Evolutionary conservation across 2,888 invertebrate genomes (phyloP), one percentile per base, ranked within the genome.

Genomic region (Phengaris alcon): DNA sequence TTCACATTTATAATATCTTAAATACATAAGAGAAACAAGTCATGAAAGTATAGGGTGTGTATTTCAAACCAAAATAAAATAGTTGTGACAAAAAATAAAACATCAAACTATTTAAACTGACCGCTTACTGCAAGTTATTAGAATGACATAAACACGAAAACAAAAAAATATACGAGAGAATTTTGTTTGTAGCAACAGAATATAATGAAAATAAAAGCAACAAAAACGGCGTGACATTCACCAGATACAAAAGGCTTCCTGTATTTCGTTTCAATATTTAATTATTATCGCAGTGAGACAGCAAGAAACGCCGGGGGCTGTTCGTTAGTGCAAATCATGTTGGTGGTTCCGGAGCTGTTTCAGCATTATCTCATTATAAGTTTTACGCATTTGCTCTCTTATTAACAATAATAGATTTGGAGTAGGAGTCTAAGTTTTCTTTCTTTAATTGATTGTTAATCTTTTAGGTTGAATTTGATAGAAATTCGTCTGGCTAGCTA

Each of bases 181-280:
- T 72, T 72, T 22, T 1, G 22, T 22, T 22, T 22, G 35, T 72
- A 52, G 35, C 70, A 48, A 70, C 48, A 69, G 15, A 52, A 52
- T 72, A 72, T 54, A 52, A 52, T 72, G 52, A 35, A 22, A 72
- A 72, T 72, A 72, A 70, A 52, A 54, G 72, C 35, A 54, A 72
- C 72, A 72, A 72, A 72, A 72, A 51, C 72, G 52, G 22, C 8
- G 52, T 54, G 72, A 72, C 72, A 72, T 72, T 54, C 72, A 72
- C 55, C 69, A 75, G 68, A 46, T 59, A 76, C 69, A 74, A 74
- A 74, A 76, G 74, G 73, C 77, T 69, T 74, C 70, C 74, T 72
- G 72, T 74, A 74, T 55, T 77, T 74, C 74, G 77, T 75, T 74
- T 77, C 77, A 78, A 78, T 78, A 78, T 77, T 78, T 77, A 78